Evolutionary conservation across 1,140 invertebrate species (phyloP).

Genomic region (Agraylea sexmaculata): DNA sequence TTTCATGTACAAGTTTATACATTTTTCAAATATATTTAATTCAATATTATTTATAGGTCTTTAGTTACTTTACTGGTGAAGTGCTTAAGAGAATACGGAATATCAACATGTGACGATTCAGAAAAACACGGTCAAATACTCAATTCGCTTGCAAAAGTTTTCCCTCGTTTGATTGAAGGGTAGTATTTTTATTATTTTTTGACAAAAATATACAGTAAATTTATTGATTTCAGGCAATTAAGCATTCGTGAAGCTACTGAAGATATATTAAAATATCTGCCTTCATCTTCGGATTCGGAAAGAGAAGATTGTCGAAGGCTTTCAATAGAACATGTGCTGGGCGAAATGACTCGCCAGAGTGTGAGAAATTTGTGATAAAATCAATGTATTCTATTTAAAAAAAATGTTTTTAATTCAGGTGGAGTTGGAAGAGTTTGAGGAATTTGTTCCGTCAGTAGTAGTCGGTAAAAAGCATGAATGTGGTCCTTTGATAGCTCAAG

Average conservation of each 20-base stretch:
- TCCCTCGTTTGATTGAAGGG: constrained; percentile 15
- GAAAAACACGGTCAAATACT: constrained; percentile 4
- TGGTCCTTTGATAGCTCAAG: constrained; percentile 2
- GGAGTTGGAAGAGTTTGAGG: constrained; percentile 5
- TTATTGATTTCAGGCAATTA: constrained; percentile 13
- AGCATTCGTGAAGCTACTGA: constrained; percentile 12
- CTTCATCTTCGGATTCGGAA: background rate
- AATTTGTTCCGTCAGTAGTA: background rate
- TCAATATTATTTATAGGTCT: constrained; percentile 10
- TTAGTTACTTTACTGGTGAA: constrained; percentile 14
- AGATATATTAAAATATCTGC: constrained; percentile 11
- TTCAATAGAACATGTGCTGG: constrained; percentile 12
- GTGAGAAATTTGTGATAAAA: constrained; percentile 5
- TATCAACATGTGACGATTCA: background rate
- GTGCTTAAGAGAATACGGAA: constrained; percentile 8
- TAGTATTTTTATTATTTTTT: constrained; percentile 5
- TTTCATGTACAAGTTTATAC: no score
- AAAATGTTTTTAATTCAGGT: background rate
- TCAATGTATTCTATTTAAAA: background rate
- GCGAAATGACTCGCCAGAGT: constrained; percentile 17
- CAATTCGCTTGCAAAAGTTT: constrained; percentile 9
- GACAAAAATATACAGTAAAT: background rate
- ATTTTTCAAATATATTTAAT: constrained; percentile 3
- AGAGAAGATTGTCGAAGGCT: no score
- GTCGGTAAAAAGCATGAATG: background rate